Percentiles rank a stretch among this genome's conserved stretches.
phyloP scores from a whole-genome alignment of 2,797 vertebrate species.

The Tapera naevia region DNA sequence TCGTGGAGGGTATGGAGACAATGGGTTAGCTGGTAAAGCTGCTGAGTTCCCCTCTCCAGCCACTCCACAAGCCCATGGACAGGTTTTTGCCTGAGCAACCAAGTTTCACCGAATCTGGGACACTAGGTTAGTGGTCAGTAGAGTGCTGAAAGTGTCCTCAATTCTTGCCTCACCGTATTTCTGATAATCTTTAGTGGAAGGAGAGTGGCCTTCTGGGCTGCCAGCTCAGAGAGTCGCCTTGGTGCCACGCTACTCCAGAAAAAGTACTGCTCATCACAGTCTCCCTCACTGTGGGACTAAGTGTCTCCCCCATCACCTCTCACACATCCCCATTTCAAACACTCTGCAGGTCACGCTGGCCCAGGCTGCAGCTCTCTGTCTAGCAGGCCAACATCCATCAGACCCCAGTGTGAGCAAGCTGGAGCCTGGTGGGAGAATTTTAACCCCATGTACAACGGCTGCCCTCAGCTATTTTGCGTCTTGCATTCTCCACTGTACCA shows the following conservation, averaged over 20 bases:
- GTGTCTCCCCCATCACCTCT: background rate
- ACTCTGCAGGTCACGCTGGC: background rate
- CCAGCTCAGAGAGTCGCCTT: background rate
- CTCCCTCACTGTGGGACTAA: background rate
- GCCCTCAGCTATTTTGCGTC: background rate
- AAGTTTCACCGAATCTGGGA: background rate
- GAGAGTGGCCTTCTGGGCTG: background rate
- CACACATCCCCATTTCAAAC: background rate
- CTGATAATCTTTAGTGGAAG: background rate
- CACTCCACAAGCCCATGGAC: background rate
- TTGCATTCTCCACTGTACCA: background rate
- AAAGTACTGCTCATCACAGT: background rate
- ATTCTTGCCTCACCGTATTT: background rate
- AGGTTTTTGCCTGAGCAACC: background rate
- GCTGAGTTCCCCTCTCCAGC: background rate
- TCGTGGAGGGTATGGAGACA: background rate
- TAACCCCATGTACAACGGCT: fast-evolving
- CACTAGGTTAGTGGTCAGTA: background rate
- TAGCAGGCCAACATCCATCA: background rate
- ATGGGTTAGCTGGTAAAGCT: background rate
- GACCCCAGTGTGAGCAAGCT: background rate
- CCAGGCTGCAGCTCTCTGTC: fast-evolving
- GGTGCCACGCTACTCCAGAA: background rate
- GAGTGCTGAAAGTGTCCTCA: background rate
- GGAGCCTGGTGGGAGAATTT: background rate